Evolutionary conservation across 2,888 invertebrate species (phyloP).

Genomic region (Biston stratarius): DNA sequence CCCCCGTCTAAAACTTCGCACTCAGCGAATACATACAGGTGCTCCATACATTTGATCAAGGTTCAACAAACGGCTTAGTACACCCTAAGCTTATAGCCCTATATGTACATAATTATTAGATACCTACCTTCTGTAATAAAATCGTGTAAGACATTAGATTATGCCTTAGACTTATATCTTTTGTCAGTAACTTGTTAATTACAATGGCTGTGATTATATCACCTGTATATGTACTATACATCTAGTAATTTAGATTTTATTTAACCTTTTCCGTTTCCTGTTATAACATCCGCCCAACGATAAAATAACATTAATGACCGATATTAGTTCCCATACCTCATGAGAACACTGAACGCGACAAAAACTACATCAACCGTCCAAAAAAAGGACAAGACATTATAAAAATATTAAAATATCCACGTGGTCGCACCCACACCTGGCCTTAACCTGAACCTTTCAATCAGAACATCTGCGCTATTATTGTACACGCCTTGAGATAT

Average conservation of each 20-base stretch:
- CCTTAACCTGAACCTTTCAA: conserved; percentile 60
- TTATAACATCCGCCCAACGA: conserved; percentile 26
- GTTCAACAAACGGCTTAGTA: too few species aligned
- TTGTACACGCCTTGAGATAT: conserved; percentile 71
- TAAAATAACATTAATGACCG: conserved; percentile 6
- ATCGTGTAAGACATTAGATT: too few species aligned
- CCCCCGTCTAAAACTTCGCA: too few species aligned
- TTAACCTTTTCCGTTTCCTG: conserved; percentile 26
- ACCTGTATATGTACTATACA: background rate
- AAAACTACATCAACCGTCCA: conserved; percentile 31
- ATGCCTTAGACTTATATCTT: too few species aligned
- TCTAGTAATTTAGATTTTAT: background rate
- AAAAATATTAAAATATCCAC: conserved; percentile 60
- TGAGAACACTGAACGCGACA: conserved; percentile 35
- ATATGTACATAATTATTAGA: too few species aligned
- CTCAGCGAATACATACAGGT: too few species aligned
- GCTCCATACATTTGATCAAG: too few species aligned
- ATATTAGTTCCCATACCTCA: conserved; percentile 28
- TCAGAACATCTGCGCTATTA: conserved; percentile 71
- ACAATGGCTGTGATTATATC: too few species aligned
- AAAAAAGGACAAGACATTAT: conserved; percentile 48
- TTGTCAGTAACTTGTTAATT: too few species aligned
- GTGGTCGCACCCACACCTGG: conserved; percentile 75
- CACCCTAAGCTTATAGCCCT: too few species aligned
- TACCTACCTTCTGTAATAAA: too few species aligned